A percentile compares a stretch with the other conserved stretches of the same genome.
Conservation (phyloP, 2,888 invertebrate genomes). For the Coecobrya sp. region DNA sequence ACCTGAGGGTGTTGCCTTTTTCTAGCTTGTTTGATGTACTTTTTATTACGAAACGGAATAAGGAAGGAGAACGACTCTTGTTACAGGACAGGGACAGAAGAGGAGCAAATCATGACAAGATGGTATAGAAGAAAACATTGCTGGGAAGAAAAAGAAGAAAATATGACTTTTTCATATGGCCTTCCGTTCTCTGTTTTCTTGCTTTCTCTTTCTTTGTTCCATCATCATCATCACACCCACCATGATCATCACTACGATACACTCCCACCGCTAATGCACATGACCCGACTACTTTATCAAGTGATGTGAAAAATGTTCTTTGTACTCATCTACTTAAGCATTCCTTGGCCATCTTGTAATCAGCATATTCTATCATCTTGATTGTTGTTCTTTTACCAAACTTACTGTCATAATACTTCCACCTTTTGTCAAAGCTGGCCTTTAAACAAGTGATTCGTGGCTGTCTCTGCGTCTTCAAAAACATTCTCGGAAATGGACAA, state of each 20-base stretch:
- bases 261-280: slow-evolving; percentile 17
- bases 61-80: background rate
- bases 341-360: slow-evolving; percentile 59
- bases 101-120: slow-evolving; percentile 2
- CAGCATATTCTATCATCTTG: slow-evolving; percentile 53
- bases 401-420: background rate
- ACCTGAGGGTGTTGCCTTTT: slow-evolving; percentile 67
- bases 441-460: background rate
- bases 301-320: slow-evolving; percentile 52
- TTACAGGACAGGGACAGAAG: background rate
- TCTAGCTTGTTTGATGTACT: slow-evolving; percentile 26
- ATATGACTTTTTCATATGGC: background rate
- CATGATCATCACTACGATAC: background rate
- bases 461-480: background rate
- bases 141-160: background rate
- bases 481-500: background rate
- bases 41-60: slow-evolving; percentile 20
- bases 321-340: slow-evolving; percentile 50
- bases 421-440: background rate
- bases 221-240: background rate
- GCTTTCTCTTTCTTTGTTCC: background rate
- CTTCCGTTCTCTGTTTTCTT: background rate
- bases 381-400: slow-evolving; percentile 18
- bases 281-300: slow-evolving; percentile 59
- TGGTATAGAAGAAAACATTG: background rate